Conservation (phyloP, 2,113 vertebrate genomes). For the Pterocles gutturalis region DNA sequence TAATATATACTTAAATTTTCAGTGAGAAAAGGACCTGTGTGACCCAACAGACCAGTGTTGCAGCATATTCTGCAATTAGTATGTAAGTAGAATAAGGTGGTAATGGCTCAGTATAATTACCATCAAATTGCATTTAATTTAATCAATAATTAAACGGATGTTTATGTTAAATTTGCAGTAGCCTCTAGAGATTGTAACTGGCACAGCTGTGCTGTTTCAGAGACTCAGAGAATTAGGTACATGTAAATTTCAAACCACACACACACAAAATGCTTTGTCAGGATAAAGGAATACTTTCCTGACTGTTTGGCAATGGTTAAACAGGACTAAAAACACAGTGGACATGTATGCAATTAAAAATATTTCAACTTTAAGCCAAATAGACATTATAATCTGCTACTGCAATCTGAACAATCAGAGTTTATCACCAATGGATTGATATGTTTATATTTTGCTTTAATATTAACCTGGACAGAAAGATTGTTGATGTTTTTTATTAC, state of each 20-base stretch:
- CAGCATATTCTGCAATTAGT: background rate
- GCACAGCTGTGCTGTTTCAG: background rate
- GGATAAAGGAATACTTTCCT: background rate
- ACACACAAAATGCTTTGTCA: background rate
- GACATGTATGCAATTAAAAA: background rate
- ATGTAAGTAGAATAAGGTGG: background rate
- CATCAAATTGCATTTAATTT: background rate
- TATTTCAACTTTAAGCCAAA: background rate
- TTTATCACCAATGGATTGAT: slow-evolving; percentile 60
- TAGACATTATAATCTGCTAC: slow-evolving; percentile 49
- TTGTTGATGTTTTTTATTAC: background rate
- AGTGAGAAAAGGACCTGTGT: background rate
- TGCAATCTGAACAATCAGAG: background rate
- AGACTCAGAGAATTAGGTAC: background rate
- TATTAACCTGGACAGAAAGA: slow-evolving; percentile 63
- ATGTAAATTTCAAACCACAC: background rate
- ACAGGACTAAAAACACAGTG: background rate
- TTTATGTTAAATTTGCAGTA: background rate
- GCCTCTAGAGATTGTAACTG: background rate
- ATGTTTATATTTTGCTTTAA: slow-evolving; percentile 72
- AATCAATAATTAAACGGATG: background rate
- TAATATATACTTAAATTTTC: background rate
- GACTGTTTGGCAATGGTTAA: background rate
- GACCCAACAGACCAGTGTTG: background rate
- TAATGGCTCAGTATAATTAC: background rate